Conservation (phyloP, 2,113 vertebrate species). For the Octodon degus region DNA sequence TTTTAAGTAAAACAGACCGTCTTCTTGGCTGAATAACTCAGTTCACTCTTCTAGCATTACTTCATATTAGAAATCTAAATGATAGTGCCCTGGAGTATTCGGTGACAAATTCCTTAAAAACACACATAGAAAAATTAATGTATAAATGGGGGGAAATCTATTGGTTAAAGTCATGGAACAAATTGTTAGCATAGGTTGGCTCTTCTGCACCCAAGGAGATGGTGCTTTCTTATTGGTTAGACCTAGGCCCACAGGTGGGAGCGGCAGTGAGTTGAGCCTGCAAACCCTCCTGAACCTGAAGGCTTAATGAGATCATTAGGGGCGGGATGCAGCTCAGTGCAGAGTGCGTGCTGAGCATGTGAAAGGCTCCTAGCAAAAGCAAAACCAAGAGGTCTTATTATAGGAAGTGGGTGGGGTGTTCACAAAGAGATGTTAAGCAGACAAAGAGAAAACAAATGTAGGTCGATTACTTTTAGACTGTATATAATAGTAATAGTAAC, state of each 20-base stretch:
- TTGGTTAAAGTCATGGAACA: slow-evolving; percentile 12
- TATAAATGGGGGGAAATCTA: not conserved
- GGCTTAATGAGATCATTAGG: not conserved
- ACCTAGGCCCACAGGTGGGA: not conserved
- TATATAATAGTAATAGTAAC: not conserved
- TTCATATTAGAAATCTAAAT: not conserved
- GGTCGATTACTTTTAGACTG: not conserved
- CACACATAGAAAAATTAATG: not conserved
- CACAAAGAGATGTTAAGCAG: not conserved
- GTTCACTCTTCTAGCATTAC: not conserved
- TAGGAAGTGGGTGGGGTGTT: not conserved
- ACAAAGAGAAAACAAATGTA: not conserved
- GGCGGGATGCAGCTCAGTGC: not conserved
- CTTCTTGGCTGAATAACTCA: not conserved
- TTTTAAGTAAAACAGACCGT: not conserved
- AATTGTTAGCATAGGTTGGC: not conserved
- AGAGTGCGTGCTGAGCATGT: not conserved
- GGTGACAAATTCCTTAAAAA: slow-evolving; percentile 18
- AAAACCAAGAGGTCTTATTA: not conserved
- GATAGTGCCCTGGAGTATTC: not conserved
- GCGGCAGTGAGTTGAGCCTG: not conserved
- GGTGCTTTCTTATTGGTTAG: not conserved
- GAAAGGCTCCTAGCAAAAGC: not conserved
- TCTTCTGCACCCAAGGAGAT: not conserved
- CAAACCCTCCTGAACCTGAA: not conserved